phyloP scores from a whole-genome alignment of 2,888 invertebrate species.

The Lycophotia porphyrea region DNA sequence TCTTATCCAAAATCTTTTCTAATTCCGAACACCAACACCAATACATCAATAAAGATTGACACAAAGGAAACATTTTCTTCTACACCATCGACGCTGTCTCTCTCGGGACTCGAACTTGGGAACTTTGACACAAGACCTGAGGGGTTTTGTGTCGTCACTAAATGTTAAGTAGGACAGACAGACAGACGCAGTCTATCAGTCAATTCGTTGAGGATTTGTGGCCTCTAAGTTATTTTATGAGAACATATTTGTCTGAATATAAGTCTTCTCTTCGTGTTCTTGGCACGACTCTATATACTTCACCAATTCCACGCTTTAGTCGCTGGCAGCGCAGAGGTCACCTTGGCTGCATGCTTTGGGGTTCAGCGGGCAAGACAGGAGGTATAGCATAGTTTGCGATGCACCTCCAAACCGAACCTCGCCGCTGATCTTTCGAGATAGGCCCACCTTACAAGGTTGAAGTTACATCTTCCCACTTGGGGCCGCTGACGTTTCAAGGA shows the following conservation, averaged over 20 bases:
- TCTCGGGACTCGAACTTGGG: conserved; percentile 51
- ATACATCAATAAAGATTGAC: conserved; percentile 48
- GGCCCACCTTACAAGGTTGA: no score
- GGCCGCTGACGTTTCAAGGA: not conserved
- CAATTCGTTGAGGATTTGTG: conserved; percentile 31
- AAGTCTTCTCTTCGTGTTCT: no score
- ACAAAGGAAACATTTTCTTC: conserved; percentile 35
- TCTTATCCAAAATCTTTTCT: conserved; percentile 14
- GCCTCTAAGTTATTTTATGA: not conserved
- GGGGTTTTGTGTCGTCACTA: conserved; percentile 28
- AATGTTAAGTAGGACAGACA: conserved; percentile 42
- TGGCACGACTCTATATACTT: no score
- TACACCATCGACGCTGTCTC: conserved; percentile 30
- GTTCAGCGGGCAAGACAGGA: no score
- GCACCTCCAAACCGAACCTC: no score
- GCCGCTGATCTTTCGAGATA: no score
- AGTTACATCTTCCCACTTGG: no score
- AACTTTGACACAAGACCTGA: conserved; percentile 48
- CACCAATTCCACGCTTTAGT: no score
- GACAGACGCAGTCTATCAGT: conserved; percentile 36
- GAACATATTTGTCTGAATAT: not conserved
- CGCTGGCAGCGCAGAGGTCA: no score
- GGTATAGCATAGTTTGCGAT: no score
- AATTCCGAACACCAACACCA: conserved; percentile 16
- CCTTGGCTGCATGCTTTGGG: no score